Conservation (phyloP, 2,888 invertebrate species). For the Latrodectus elegans region DNA sequence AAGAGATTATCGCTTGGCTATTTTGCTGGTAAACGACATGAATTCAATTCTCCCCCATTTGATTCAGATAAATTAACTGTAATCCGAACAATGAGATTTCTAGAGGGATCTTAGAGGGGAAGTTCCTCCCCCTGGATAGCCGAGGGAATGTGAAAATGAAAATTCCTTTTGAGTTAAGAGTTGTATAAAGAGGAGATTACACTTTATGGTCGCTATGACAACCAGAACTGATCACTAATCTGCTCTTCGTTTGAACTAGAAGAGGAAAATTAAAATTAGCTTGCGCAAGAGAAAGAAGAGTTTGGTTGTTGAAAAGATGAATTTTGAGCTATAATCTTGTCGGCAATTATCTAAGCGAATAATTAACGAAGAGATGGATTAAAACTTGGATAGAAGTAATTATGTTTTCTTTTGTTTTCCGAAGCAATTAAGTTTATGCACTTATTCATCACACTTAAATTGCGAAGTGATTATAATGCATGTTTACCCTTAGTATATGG, state of each 20-base stretch:
- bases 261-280: conserved; percentile 26
- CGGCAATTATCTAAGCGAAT: conserved; percentile 23
- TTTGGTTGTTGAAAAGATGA: conserved; percentile 10
- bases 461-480: too few species aligned
- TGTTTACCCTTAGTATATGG: too few species aligned
- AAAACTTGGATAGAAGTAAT: conserved; percentile 3
- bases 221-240: conserved; percentile 30
- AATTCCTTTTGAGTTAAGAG: conserved; percentile 21
- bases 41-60: conserved; percentile 26
- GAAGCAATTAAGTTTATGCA: too few species aligned
- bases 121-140: neutral
- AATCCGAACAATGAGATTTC: conserved; percentile 51
- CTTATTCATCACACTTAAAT: too few species aligned
- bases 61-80: conserved; percentile 52
- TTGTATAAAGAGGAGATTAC: conserved; percentile 37
- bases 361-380: conserved; percentile 35
- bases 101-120: neutral
- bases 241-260: conserved; percentile 15
- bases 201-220: conserved; percentile 27
- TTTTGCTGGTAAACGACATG: neutral
- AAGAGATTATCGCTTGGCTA: conserved; percentile 30
- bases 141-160: conserved; percentile 34
- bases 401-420: neutral
- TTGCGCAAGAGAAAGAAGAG: too few species aligned
- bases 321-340: conserved; percentile 38